Evolutionary conservation across 2,113 vertebrate species (phyloP), one percentile per base, ranked within the genome.

Genomic region (Tupaia chinensis): DNA sequence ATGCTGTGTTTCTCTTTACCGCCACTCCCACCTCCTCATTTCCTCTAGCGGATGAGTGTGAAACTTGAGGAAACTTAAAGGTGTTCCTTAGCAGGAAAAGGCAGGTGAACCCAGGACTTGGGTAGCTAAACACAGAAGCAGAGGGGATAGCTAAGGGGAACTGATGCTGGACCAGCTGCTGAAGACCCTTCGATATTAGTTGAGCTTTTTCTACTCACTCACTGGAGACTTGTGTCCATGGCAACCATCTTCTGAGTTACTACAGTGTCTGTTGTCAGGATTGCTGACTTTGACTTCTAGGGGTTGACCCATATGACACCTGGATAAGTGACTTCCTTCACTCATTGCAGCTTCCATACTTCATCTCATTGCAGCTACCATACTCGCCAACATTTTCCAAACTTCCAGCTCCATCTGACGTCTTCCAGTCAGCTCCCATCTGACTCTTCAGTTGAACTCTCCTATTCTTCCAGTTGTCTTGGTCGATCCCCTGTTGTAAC

Each of bases 31-130:
- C 53, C 29, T 79, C 25, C 22, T 70, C 8, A 5, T 77, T 34
- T 93, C 22, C 29, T 76, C 76, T 9, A 54, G 53, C 7, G 11
- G 53, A 4, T 84, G 34, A 93, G 61, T 68, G 32, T 61, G 56
- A 86, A 66, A 65, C 60, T 63, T 84, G 79, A 86, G 54, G 86
- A 87, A 82, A 53, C 81, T 15, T 63, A 53, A 74, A 76, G 27
- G 63, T 65, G 90, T 17, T 53, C 9, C 25, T 86, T 23, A 61
- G 34, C 13, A 20, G 86, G 16, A 77, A 77, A 61, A 44, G 63
- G 56, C 61, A 23, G 73, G 34, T 73, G 65, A 20, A 54, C 1
- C 5, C 19, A 23, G 13, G 66, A 16, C 12, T 58, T 6, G 32
- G 29, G 74, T 15, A 34, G 88, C 72, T 73, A 0, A 72, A 60